Conservation (phyloP, 1,140 invertebrate genomes). For the Anagrus nilaparvatae region DNA sequence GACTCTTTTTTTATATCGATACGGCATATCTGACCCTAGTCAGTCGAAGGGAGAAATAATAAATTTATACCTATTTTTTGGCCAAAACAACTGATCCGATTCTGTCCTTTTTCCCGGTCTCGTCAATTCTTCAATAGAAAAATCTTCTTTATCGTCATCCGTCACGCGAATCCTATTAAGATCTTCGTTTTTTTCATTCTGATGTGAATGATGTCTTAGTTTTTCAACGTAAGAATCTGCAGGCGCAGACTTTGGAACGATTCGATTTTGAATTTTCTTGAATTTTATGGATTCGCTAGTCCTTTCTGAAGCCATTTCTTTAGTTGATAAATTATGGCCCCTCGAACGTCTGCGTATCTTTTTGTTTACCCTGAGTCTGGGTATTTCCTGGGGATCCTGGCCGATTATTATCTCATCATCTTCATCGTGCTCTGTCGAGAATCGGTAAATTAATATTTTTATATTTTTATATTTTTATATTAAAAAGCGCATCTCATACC, state of each 20-base stretch:
- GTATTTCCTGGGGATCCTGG: slow-evolving; percentile 12
- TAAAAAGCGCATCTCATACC: too few species aligned
- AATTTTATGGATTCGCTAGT: neutral
- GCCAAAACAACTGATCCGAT: slow-evolving; percentile 12
- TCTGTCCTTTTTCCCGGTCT: slow-evolving; percentile 1
- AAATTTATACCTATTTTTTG: slow-evolving; percentile 16
- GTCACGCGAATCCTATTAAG: neutral
- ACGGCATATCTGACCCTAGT: too few species aligned
- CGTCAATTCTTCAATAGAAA: slow-evolving; percentile 7
- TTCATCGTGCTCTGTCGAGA: slow-evolving; percentile 17
- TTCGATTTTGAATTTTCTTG: neutral
- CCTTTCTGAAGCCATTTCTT: slow-evolving; percentile 2
- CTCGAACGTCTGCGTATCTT: slow-evolving; percentile 13
- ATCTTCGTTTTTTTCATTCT: slow-evolving; percentile 9
- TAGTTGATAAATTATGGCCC: slow-evolving; percentile 11
- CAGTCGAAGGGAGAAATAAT: too few species aligned
- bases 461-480: neutral
- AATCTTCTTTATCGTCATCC: neutral
- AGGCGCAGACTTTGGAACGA: slow-evolving; percentile 5
- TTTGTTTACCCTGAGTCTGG: slow-evolving; percentile 13
- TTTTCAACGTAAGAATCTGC: too few species aligned
- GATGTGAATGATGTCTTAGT: neutral
- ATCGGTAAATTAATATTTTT: neutral
- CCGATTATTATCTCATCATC: slow-evolving; percentile 27
- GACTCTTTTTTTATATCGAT: too few species aligned